Evolutionary conservation across 2,888 invertebrate genomes (phyloP).

Genomic region (Xylota sylvarum): DNA sequence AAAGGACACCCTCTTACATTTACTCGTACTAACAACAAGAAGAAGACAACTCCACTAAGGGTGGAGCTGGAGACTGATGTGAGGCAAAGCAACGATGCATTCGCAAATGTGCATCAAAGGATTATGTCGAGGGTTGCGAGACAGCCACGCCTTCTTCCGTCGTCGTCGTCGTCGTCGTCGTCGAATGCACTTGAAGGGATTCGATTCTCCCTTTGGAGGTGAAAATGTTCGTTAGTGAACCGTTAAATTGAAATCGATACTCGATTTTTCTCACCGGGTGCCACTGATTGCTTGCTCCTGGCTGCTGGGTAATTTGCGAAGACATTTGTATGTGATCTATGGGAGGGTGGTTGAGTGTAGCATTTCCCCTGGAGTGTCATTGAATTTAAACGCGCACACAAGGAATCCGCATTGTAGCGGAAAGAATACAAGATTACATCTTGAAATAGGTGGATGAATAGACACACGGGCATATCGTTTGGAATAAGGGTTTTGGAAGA

Average conservation of each 20-base stretch:
- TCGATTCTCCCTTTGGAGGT: slow-evolving; percentile 50
- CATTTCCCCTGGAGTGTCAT: slow-evolving; percentile 12
- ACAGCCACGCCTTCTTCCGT: slow-evolving; percentile 73
- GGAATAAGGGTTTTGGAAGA: too few relatives aligned
- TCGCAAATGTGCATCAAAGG: slow-evolving; percentile 51
- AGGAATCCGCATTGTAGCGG: background rate
- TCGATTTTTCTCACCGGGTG: slow-evolving; percentile 43
- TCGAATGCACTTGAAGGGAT: slow-evolving; percentile 59
- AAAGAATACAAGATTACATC: background rate
- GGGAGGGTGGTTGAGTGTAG: slow-evolving; percentile 23
- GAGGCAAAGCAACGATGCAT: slow-evolving; percentile 43
- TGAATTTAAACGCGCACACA: slow-evolving; percentile 9
- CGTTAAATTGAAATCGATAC: slow-evolving; percentile 76
- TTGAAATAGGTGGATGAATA: background rate
- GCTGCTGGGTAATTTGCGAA: slow-evolving; percentile 59
- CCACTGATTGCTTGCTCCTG: slow-evolving; percentile 41
- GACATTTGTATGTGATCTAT: slow-evolving; percentile 53
- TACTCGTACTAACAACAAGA: background rate
- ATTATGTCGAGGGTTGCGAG: slow-evolving; percentile 54
- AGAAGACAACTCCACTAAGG: slow-evolving; percentile 18
- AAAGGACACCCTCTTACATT: slow-evolving; percentile 47
- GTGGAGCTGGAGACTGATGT: slow-evolving; percentile 69
- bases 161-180: background rate
- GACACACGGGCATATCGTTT: too few relatives aligned
- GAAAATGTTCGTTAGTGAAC: slow-evolving; percentile 72